Evolutionary conservation across 2,113 vertebrate species (phyloP).

Genomic region (Heteronetta atricapilla): DNA sequence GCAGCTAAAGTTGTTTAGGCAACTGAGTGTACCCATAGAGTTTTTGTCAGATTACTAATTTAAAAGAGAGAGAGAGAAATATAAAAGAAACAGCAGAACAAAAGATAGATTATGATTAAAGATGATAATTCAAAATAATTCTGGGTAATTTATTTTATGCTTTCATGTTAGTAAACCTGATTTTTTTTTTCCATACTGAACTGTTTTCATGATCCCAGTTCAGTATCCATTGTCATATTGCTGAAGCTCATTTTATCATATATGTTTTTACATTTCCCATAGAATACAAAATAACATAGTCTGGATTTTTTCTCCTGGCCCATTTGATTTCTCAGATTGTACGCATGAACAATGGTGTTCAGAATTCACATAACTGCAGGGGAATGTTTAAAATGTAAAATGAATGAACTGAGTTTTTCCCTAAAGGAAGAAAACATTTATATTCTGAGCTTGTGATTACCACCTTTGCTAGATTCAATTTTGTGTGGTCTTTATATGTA

Average conservation of each 20-base stretch:
- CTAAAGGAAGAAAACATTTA: not conserved
- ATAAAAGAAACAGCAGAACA: not conserved
- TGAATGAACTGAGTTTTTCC: not conserved
- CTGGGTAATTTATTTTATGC: not conserved
- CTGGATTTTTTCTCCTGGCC: not conserved
- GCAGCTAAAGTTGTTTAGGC: not conserved
- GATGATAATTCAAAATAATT: not conserved
- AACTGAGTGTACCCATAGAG: not conserved
- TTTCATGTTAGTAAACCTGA: not conserved
- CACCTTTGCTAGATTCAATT: not conserved
- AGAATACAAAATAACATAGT: not conserved
- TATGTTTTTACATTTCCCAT: not conserved
- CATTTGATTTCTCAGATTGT: not conserved
- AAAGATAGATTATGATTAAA: not conserved
- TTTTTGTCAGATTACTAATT: not conserved
- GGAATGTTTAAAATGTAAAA: not conserved
- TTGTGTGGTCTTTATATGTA: not conserved
- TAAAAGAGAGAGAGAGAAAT: not conserved
- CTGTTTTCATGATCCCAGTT: not conserved
- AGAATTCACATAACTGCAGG: not conserved
- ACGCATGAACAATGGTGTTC: not conserved
- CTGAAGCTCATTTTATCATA: not conserved
- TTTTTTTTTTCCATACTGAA: not conserved
- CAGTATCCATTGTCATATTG: not conserved
- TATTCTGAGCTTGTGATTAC: not conserved